Percentiles rank a stretch among this genome's conserved stretches.
Evolutionary conservation across 2,113 vertebrate genomes (phyloP).

Genomic region (Platycercus adscitus): DNA sequence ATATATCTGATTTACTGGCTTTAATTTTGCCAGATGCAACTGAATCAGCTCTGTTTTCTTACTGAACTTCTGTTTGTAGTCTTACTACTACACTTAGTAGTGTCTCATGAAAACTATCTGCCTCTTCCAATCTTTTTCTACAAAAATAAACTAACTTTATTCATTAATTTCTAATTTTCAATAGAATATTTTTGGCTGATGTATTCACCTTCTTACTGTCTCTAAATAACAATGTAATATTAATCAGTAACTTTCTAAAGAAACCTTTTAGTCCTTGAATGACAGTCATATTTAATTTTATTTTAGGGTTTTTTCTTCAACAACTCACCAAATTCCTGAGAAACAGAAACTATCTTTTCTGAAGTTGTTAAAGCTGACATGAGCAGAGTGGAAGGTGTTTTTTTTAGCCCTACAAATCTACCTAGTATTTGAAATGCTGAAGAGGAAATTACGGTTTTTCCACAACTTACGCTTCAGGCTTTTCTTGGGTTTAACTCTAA

Average conservation of each 20-base stretch:
- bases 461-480: conserved; percentile 54
- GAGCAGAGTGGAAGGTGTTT: not conserved
- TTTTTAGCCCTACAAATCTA: not conserved
- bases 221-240: not conserved
- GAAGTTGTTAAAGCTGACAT: not conserved
- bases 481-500: conserved; percentile 59
- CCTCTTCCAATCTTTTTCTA: not conserved
- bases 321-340: not conserved
- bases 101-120: not conserved
- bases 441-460: conserved; percentile 83
- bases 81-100: not conserved
- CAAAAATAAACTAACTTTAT: not conserved
- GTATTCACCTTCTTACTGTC: not conserved
- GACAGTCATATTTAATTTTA: not conserved
- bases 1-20: not conserved
- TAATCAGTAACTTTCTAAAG: not conserved
- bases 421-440: conserved; percentile 69
- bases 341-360: not conserved
- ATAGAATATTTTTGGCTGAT: not conserved
- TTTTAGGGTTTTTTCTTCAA: conserved; percentile 24
- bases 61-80: not conserved
- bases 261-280: not conserved
- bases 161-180: not conserved
- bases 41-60: not conserved
- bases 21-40: not conserved